Evolutionary conservation across 1,140 invertebrate species (phyloP).

Genomic region (Plectrocnemia conspersa): DNA sequence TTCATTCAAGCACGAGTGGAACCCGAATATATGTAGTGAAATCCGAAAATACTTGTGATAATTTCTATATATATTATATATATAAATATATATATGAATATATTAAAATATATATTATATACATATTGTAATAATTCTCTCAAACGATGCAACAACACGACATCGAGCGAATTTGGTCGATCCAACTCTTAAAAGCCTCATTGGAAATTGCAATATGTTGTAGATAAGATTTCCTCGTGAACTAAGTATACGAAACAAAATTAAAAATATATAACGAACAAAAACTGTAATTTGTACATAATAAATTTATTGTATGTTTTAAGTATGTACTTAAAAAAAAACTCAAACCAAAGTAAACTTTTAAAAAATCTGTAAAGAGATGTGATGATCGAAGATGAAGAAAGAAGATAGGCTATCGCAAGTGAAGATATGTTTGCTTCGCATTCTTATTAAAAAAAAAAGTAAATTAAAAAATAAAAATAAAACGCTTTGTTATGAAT

Average conservation of each 20-base stretch:
- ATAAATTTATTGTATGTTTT: conserved; percentile 24
- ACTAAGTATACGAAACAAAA: conserved; percentile 35
- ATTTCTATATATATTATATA: no score
- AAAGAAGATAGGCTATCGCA: conserved; percentile 28
- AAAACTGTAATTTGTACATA: conserved; percentile 29
- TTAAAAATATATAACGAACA: conserved; percentile 12
- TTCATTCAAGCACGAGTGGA: conserved; percentile 3
- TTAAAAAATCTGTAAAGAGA: conserved; percentile 33
- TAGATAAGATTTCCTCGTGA: conserved; percentile 34
- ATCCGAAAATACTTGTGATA: no score
- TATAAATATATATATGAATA: no score
- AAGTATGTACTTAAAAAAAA: conserved; percentile 33
- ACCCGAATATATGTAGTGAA: no score
- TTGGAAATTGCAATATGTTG: conserved; percentile 23
- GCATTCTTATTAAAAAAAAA: conserved; percentile 16
- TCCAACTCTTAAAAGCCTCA: no score
- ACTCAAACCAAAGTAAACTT: conserved; percentile 35
- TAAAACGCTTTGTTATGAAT: conserved; percentile 23
- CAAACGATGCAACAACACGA: no score
- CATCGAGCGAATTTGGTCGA: no score
- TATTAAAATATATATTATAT: no score
- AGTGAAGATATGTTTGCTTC: conserved; percentile 33
- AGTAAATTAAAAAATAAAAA: conserved; percentile 12
- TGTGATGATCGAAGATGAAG: conserved; percentile 5
- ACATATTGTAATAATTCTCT: no score